phyloP scores from a whole-genome alignment of 2,113 vertebrate genomes.

The Perca schrenkii region DNA sequence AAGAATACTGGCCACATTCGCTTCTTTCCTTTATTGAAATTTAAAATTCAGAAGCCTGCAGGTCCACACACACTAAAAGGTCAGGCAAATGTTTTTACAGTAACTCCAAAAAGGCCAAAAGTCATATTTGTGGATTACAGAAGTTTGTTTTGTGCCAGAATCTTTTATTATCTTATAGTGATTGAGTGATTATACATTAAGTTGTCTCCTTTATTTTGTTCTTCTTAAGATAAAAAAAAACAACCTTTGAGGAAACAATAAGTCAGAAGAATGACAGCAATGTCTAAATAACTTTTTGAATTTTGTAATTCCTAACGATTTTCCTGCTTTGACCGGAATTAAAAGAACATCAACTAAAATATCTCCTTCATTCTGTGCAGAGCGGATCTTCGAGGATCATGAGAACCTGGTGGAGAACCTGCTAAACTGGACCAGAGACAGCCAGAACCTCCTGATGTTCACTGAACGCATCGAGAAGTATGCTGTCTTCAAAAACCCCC shows the following conservation, averaged over 20 bases:
- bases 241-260: neutral
- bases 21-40: neutral
- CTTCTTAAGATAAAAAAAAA: neutral
- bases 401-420: constrained; percentile 99
- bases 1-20: neutral
- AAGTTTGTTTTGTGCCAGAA: neutral
- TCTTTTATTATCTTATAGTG: neutral
- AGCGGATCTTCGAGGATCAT: constrained; percentile 98
- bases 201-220: neutral
- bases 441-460: constrained; percentile 97
- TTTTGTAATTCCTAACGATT: neutral
- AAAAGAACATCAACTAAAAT: neutral
- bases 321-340: neutral
- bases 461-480: constrained; percentile 98
- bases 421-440: constrained; percentile 98
- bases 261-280: neutral
- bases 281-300: neutral
- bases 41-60: neutral
- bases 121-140: neutral
- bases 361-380: constrained; percentile 72
- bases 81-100: too few relatives aligned
- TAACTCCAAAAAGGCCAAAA: neutral
- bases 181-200: neutral
- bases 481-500: constrained; percentile 97
- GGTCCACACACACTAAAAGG: too few relatives aligned